Evolutionary conservation across 2,888 invertebrate species (phyloP), one percentile per base, ranked within the genome.

Genomic region (Nineta flava): DNA sequence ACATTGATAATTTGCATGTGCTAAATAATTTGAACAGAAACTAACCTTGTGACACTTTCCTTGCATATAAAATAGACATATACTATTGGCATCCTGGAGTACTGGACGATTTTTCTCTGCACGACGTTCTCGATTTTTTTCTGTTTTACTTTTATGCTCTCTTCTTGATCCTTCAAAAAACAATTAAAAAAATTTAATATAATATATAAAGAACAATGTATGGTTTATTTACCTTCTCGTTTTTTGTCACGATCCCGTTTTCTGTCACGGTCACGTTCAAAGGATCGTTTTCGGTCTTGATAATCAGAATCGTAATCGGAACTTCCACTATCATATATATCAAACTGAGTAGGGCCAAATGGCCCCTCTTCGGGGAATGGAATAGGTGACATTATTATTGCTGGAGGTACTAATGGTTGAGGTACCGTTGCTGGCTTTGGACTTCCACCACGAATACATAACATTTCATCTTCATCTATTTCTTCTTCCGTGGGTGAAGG

Each of bases 1-100:
- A 38, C 26, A 26, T 26, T 26, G 26, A 26, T 26, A 26, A 26
- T 26, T 26, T 26, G 26, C 26, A 26, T 26, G 26, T 26, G 26
- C 26, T 26, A 26, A 2, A 6, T 5, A 26, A 26, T 26, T 26
- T 26, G 5, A 7, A 7, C 7, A 5, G 2, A 26, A 2, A 44
- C 61, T 59, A 59, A 73, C 73, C 63, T 80, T 80, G 59, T 83
- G 81, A 65, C 92, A 92, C 68, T 88, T 90, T 50, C 91, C 92
- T 68, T 90, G 90, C 76, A 88, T 79, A 63, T 78, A 90, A 69
- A 84, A 90, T 55, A 84, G 76, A 63, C 92, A 92, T 54, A 87
- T 77, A 15, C 79, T 78, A 52, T 83, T 83, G 6, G 77, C 73
- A 61, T 80, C 80, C 63, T 80, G 79, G 62, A 71, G 67, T 13